Evolutionary conservation across 30 jellyfish, hydroid and myxozoan species (phyloP).

Genomic region (Catostylus mosaicus): DNA sequence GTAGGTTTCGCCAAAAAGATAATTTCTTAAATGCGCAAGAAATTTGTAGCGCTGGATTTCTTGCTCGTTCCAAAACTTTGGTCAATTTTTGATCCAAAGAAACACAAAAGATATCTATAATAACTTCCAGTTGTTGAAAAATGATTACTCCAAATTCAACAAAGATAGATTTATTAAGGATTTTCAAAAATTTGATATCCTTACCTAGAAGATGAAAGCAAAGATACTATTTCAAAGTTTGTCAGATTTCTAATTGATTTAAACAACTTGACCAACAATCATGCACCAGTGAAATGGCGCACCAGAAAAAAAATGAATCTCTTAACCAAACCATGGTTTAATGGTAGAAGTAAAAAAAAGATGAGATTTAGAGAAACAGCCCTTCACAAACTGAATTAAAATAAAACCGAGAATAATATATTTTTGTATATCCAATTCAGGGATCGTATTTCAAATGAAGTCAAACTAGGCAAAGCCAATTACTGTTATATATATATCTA

Average conservation of each 20-base stretch:
- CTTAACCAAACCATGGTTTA: background rate
- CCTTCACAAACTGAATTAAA: background rate
- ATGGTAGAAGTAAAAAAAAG: background rate
- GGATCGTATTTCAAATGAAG: background rate
- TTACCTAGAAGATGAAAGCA: constrained; percentile 2
- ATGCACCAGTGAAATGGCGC: constrained; percentile 2
- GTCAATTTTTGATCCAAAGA: constrained; percentile 23
- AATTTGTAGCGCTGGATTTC: no score
- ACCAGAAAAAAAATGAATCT: background rate
- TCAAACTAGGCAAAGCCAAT: background rate
- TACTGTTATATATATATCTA: background rate
- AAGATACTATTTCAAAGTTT: background rate
- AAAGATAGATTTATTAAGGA: constrained; percentile 13
- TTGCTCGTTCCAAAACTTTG: no score
- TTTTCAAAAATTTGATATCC: constrained; percentile 15
- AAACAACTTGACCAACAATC: constrained; percentile 4
- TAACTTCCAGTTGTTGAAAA: constrained; percentile 14
- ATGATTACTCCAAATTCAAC: constrained; percentile 14
- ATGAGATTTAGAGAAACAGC: background rate
- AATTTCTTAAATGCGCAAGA: no score
- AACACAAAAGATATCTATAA: background rate
- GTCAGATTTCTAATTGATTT: constrained; percentile 2
- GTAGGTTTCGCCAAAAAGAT: no score
- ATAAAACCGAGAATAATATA: background rate
- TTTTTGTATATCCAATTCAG: background rate